Conservation (phyloP, 2,888 invertebrate genomes). For the Eupeodes latifasciatus region DNA sequence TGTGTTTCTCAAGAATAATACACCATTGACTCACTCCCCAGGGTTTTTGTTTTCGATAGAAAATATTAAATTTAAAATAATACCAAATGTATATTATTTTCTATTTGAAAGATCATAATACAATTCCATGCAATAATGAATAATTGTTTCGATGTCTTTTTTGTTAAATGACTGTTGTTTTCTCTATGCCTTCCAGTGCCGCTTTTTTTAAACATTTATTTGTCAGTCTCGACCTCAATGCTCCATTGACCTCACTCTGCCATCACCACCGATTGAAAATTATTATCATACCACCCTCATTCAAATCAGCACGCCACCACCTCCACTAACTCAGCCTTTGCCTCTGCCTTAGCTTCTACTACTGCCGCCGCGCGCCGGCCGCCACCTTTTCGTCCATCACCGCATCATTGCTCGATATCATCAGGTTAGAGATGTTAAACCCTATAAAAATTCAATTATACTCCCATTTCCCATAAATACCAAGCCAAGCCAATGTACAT, state of each 20-base stretch:
- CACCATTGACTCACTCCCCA: too few relatives aligned
- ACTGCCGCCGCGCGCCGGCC: too few relatives aligned
- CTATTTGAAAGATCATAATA: neutral
- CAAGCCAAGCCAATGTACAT: constrained; percentile 31
- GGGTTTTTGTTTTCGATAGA: too few relatives aligned
- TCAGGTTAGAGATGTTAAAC: constrained; percentile 53
- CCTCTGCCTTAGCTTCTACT: neutral
- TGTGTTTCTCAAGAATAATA: too few relatives aligned
- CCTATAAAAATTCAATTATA: constrained; percentile 67
- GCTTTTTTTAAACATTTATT: neutral
- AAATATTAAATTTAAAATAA: too few relatives aligned
- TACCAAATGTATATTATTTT: too few relatives aligned
- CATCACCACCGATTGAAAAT: constrained; percentile 19
- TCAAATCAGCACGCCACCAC: constrained; percentile 10
- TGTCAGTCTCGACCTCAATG: constrained; percentile 52
- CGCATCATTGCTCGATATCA: constrained; percentile 28
- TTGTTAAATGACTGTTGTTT: too few relatives aligned
- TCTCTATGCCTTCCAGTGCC: too few relatives aligned
- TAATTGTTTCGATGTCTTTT: neutral
- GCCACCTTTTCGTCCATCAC: neutral
- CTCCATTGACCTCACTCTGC: constrained; percentile 65
- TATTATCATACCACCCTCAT: constrained; percentile 40
- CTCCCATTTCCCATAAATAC: constrained; percentile 39
- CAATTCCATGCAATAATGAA: neutral
- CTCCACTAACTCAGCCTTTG: neutral